Base-by-base conservation (phyloP, 1,140 invertebrate genomes). In the Caenorhabditis tropicalis region DNA sequence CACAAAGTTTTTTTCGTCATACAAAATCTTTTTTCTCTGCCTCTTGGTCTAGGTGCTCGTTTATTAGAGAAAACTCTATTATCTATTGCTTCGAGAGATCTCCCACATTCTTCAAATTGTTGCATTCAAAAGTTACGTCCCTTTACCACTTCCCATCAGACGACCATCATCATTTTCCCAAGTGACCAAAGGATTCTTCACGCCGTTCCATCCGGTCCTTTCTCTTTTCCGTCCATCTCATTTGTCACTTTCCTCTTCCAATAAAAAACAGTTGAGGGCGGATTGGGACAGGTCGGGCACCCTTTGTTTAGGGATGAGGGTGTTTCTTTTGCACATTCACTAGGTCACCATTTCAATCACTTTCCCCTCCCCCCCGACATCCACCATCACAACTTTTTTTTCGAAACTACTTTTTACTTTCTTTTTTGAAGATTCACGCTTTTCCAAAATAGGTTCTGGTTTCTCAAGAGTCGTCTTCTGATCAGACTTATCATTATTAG, bases 181-280 rank as follows among this genome's bases (percentile, higher is more conserved):
- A 65, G 65, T 74, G 65, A 33, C 65, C 65, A 74, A 9, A 51
- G 16, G 21, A 51, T 19, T 5, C 36, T 70, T 51, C 16, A n/a
- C 31, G 33, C 53, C 53, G 58, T 43, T 74, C 65, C 65, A 74
- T 81, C 51, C 79, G 79, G 79, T 21, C 79, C 39, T 16, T 33
- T 43, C 12, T 43, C 39, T 5, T 43, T 43, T 43, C 12, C 39
- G 39, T 43, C 19, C 7, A 53, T 81, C 79, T 31, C 79, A 81
- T 53, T 51, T 53, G 79, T 51, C 46, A 56, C 51, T 81, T 56
- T 56, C 46, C 46, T 51, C 27, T 53, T 81, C 51, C 79, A 53
- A 53, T 81, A 81, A 81, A 81, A 81, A 53, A 81, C 46, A 53
- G 51, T 81, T 81, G 79, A 81, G 65, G 65, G 65, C 36, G 65